Conservation (phyloP, 2,797 vertebrate species). For the Onychomys arenicola region DNA sequence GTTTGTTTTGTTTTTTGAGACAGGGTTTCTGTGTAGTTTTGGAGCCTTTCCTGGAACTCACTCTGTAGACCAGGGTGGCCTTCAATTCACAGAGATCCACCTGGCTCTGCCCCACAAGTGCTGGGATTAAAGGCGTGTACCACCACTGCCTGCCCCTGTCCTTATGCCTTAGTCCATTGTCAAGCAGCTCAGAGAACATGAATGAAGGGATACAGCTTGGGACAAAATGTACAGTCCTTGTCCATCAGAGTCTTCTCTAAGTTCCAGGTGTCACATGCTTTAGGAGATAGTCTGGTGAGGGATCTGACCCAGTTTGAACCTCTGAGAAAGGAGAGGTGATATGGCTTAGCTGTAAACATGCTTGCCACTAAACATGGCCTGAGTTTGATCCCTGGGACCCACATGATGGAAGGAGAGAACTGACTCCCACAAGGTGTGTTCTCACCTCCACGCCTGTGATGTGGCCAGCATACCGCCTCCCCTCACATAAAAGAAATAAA, state of each 20-base stretch:
- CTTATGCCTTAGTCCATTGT: neutral
- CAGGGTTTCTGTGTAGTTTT: too few species aligned
- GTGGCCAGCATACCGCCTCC: too few species aligned
- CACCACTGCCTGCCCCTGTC: too few species aligned
- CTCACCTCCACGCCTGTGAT: neutral
- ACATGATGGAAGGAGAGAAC: neutral
- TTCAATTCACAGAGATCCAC: too few species aligned
- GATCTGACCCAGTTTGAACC: neutral
- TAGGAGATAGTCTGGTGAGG: neutral
- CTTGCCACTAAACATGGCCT: neutral
- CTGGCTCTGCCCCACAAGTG: too few species aligned
- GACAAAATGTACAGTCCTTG: neutral
- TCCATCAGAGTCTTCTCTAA: neutral
- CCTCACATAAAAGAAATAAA: neutral
- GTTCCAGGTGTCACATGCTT: neutral
- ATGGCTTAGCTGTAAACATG: too few species aligned
- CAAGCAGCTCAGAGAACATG: neutral
- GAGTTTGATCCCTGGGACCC: neutral
- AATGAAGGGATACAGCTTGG: neutral
- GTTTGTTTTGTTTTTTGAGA: too few species aligned
- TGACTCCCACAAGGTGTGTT: neutral
- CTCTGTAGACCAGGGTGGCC: too few species aligned
- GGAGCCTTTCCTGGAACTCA: too few species aligned
- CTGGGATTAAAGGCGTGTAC: too few species aligned
- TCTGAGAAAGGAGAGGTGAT: neutral